Percentiles rank a stretch among this genome's conserved stretches.
Evolutionary conservation across 2,888 invertebrate genomes (phyloP).

Genomic region (Diogma glabrata): DNA sequence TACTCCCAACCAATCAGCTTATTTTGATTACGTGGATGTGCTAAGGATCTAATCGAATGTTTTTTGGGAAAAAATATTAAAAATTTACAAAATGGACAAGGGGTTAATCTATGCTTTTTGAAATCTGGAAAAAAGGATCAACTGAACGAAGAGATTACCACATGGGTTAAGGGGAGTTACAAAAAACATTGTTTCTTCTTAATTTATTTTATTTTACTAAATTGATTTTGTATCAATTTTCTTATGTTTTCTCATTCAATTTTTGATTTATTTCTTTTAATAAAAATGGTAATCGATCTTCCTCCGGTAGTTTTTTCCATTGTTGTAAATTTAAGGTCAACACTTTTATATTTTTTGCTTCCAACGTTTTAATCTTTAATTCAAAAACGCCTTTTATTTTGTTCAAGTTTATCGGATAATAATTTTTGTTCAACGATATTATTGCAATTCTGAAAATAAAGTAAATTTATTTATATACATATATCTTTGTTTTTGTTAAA

Average conservation of each 20-base stretch:
- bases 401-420: constrained; percentile 11
- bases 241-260: background rate
- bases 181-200: background rate
- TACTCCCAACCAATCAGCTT: no score
- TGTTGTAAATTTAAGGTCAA: background rate
- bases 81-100: background rate
- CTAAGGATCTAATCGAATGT: no score
- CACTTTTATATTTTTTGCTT: constrained; percentile 3
- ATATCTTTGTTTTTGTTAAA: background rate
- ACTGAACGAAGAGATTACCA: background rate
- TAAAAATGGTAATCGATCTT: constrained; percentile 1
- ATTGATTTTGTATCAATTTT: background rate
- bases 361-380: constrained; percentile 12
- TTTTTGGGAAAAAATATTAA: background rate
- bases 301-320: background rate
- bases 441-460: constrained; percentile 15
- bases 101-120: background rate
- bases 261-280: background rate
- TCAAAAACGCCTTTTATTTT: constrained; percentile 15
- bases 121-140: background rate
- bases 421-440: constrained; percentile 10
- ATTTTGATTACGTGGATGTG: no score
- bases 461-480: background rate
- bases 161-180: background rate
- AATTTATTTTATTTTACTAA: background rate